Evolutionary conservation across 2,888 invertebrate genomes (phyloP).

Genomic region (Campoplex nolae): DNA sequence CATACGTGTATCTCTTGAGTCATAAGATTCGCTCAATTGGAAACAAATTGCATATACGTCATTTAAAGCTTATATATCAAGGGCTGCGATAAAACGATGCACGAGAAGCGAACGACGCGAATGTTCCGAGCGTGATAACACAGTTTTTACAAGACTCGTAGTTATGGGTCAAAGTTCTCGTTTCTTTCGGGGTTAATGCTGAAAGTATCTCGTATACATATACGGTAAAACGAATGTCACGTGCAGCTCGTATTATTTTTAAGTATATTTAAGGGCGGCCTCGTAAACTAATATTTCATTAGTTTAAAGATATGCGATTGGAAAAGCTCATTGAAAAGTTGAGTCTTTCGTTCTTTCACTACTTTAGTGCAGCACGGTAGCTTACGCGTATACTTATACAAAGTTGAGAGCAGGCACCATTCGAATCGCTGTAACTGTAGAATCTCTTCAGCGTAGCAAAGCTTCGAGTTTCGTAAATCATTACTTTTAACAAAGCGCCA

Average conservation of each 20-base stretch:
- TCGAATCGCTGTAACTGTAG: neutral
- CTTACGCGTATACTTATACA: neutral
- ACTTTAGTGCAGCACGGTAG: neutral
- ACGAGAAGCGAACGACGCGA: constrained; percentile 35
- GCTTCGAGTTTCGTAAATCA: neutral
- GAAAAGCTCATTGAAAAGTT: neutral
- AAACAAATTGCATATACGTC: constrained; percentile 23
- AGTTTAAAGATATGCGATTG: neutral
- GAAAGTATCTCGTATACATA: neutral
- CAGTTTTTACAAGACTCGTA: constrained; percentile 68
- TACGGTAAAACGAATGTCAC: neutral
- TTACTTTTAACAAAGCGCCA: neutral
- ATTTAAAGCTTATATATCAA: constrained; percentile 14
- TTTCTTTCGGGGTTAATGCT: constrained; percentile 52
- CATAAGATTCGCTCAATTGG: constrained; percentile 37
- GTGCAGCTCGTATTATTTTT: neutral
- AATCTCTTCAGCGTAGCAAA: neutral
- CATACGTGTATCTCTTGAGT: neutral
- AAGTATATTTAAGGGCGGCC: neutral
- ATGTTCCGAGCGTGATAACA: constrained; percentile 66
- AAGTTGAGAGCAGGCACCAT: neutral
- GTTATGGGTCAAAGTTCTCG: constrained; percentile 72
- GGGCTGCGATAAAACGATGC: neutral
- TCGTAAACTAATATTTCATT: neutral
- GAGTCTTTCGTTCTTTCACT: neutral